These are phyloP conservation scores for Zoanthus gigantus DNA, from an alignment of 92 coral and sea anemone genomes.

Conservation along the genomic window DNA sequence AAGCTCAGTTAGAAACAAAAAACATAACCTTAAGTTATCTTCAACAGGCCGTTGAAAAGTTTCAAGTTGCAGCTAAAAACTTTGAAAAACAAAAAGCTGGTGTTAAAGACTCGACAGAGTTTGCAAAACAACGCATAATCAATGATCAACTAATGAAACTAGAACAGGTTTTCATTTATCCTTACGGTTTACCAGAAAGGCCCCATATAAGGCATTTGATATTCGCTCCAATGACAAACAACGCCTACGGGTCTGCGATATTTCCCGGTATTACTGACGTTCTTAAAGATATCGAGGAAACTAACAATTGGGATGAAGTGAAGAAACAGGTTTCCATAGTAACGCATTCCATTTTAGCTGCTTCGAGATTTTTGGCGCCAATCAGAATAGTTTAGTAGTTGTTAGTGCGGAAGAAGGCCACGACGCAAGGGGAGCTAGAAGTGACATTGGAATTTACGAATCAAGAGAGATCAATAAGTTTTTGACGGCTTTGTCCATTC, in stretches of 20 bases:
- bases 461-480: no score
- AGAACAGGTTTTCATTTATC: conserved; percentile 81
- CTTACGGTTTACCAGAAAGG: conserved; percentile 89
- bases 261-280: conserved; percentile 88
- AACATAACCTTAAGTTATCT: conserved; percentile 63
- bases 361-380: conserved; percentile 62
- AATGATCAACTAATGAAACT: conserved; percentile 84
- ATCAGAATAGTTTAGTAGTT: conserved; percentile 13
- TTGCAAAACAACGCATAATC: conserved; percentile 74
- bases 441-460: no score
- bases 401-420: no score
- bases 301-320: conserved; percentile 80
- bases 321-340: conserved; percentile 80
- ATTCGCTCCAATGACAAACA: conserved; percentile 77
- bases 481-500: no score
- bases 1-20: conserved; percentile 45
- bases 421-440: no score
- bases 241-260: conserved; percentile 68
- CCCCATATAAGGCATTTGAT: conserved; percentile 77
- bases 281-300: conserved; percentile 61
- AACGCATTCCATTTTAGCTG: conserved; percentile 72
- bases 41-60: conserved; percentile 50
- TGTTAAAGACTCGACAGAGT: conserved; percentile 33
- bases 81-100: conserved; percentile 56
- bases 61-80: conserved; percentile 43